phyloP scores from a whole-genome alignment of 1,140 invertebrate species.

The Solenopsis invicta region DNA sequence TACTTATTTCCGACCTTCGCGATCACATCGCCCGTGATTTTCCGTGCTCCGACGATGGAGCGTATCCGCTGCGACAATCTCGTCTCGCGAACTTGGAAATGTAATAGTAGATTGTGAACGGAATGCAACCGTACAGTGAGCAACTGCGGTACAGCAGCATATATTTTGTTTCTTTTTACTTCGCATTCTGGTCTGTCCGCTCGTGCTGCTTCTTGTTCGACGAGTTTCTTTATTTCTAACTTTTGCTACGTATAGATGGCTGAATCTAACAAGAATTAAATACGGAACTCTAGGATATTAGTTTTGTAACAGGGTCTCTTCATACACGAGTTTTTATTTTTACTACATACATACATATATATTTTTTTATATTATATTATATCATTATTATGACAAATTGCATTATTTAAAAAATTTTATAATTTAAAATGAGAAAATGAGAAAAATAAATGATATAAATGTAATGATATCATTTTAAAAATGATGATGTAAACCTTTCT shows the following conservation, averaged over 20 bases:
- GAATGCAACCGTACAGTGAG: slow-evolving; percentile 39
- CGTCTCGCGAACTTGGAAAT: slow-evolving; percentile 44
- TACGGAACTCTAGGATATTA: neutral
- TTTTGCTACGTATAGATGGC: slow-evolving; percentile 27
- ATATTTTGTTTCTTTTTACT: slow-evolving; percentile 26
- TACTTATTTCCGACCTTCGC: slow-evolving; percentile 51
- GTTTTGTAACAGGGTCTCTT: neutral
- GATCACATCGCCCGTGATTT: neutral
- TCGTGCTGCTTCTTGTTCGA: slow-evolving; percentile 28
- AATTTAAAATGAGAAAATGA: slow-evolving; percentile 5
- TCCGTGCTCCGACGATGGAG: slow-evolving; percentile 10
- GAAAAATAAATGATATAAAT: neutral
- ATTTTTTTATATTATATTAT: neutral
- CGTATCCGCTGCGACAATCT: slow-evolving; percentile 52
- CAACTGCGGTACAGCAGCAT: slow-evolving; percentile 4
- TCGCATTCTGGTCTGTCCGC: slow-evolving; percentile 21
- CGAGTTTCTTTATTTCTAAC: slow-evolving; percentile 47
- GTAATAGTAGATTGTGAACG: slow-evolving; percentile 46
- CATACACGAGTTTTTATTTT: neutral
- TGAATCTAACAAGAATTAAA: slow-evolving; percentile 26
- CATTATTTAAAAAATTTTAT: neutral
- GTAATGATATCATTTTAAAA: neutral
- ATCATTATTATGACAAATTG: neutral
- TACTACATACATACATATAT: neutral
- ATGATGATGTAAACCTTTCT: neutral